phyloP scores from a whole-genome alignment of 2,888 invertebrate species.

The Dendrolimus houi region DNA sequence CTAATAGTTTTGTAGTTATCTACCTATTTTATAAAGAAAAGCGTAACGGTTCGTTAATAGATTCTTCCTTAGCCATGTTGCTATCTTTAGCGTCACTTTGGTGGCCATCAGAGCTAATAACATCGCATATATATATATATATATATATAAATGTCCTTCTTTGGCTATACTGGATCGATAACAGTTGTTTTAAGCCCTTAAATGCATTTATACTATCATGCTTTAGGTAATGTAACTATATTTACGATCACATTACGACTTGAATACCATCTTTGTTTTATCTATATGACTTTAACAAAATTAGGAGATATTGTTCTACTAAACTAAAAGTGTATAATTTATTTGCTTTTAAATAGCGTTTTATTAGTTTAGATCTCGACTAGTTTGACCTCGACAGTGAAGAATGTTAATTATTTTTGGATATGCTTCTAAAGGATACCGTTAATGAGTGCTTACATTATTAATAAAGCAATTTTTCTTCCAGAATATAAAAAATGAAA shows the following conservation, averaged over 20 bases:
- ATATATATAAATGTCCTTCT: background rate
- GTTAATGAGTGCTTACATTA: background rate
- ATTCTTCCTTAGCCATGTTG: background rate
- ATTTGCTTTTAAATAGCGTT: conserved; percentile 2
- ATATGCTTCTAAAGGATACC: background rate
- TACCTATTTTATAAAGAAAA: background rate
- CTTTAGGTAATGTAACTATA: background rate
- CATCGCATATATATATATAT: background rate
- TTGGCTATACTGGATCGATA: background rate
- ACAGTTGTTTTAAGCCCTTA: background rate
- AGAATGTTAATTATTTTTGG: background rate
- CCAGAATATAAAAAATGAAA: background rate
- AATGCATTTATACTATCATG: background rate
- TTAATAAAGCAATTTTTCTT: background rate
- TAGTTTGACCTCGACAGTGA: background rate
- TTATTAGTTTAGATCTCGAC: background rate
- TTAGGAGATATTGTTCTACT: background rate
- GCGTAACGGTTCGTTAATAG: background rate
- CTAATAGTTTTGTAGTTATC: background rate
- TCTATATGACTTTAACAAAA: background rate
- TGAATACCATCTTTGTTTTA: background rate
- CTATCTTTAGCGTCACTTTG: background rate
- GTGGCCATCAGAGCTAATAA: background rate
- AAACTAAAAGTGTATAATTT: background rate
- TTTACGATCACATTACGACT: background rate